Conservation (phyloP, 2,888 invertebrate genomes). For the Habroteleia sp. region DNA sequence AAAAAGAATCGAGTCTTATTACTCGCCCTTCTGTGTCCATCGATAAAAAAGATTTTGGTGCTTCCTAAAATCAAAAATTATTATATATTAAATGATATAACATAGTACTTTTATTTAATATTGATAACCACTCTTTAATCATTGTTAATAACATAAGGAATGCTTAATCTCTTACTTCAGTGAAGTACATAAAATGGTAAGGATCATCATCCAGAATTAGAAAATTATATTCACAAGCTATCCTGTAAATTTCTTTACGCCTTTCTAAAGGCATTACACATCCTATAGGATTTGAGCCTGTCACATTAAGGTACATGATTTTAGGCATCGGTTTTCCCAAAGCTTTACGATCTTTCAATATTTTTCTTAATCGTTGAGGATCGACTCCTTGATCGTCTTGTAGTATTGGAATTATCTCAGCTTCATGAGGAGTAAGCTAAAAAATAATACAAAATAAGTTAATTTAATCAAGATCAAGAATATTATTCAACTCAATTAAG, state of each 20-base stretch:
- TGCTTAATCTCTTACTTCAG: slow-evolving; percentile 82
- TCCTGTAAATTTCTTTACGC: slow-evolving; percentile 86
- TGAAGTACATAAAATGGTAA: slow-evolving; percentile 89
- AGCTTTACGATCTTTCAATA: slow-evolving; percentile 82
- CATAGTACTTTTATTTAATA: too few relatives aligned
- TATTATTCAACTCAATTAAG: too few relatives aligned
- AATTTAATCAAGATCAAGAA: too few relatives aligned
- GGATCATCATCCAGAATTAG: slow-evolving; percentile 92
- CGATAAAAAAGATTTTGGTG: slow-evolving; percentile 86
- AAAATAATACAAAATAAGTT: slow-evolving; percentile 9
- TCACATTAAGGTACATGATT: slow-evolving; percentile 88
- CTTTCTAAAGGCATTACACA: slow-evolving; percentile 85
- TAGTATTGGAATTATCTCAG: slow-evolving; percentile 85
- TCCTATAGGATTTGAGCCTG: slow-evolving; percentile 90
- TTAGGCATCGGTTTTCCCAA: slow-evolving; percentile 85
- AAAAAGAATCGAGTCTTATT: slow-evolving; percentile 89
- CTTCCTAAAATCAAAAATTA: slow-evolving; percentile 77
- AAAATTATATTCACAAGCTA: slow-evolving; percentile 89
- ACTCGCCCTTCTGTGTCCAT: slow-evolving; percentile 89
- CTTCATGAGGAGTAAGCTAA: slow-evolving; percentile 86
- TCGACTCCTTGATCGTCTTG: slow-evolving; percentile 87
- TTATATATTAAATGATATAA: too few relatives aligned
- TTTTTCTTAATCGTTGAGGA: slow-evolving; percentile 83
- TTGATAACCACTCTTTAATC: too few relatives aligned
- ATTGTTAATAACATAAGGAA: too few relatives aligned